These are phyloP conservation scores for Rhopilema esculentum DNA, from an alignment of 30 jellyfish, hydroid and myxozoan genomes.

Conservation along the genomic window DNA sequence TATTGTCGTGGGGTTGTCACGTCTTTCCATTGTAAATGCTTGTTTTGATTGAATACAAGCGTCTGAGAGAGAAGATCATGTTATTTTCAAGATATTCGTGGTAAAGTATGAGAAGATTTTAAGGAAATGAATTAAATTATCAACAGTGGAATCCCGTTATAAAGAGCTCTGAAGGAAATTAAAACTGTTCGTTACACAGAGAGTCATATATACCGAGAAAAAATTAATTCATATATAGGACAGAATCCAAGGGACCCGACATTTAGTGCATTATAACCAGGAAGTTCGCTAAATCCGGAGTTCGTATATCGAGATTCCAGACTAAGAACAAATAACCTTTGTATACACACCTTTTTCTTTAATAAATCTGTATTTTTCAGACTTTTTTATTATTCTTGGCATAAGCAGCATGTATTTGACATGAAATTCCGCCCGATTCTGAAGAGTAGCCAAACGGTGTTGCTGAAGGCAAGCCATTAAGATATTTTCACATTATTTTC, in stretches of 20 bases:
- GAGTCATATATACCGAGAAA: too few relatives aligned
- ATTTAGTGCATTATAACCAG: too few relatives aligned
- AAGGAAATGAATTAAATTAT: background rate
- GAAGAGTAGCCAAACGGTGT: constrained; percentile 24
- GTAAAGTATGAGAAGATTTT: background rate
- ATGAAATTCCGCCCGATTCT: constrained; percentile 37
- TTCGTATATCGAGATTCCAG: too few relatives aligned
- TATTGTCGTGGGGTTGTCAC: constrained; percentile 56
- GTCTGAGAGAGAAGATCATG: constrained; percentile 18
- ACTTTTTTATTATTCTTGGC: constrained; percentile 55
- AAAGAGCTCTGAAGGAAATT: too few relatives aligned
- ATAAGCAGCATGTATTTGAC: constrained; percentile 55
- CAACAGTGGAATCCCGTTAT: too few relatives aligned
- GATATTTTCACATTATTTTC: constrained; percentile 2
- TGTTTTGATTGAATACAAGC: constrained; percentile 52
- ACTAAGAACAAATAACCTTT: constrained; percentile 6
- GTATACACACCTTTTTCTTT: constrained; percentile 52
- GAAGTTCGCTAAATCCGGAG: too few relatives aligned
- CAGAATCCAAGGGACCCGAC: too few relatives aligned
- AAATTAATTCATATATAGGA: too few relatives aligned
- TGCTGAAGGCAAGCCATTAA: constrained; percentile 6
- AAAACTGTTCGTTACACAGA: too few relatives aligned
- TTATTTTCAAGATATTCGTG: constrained; percentile 46
- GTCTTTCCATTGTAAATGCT: constrained; percentile 56
- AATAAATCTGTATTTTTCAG: constrained; percentile 25